Percentiles rank a stretch among this genome's conserved stretches.
These are phyloP conservation scores for Galeopterus variegatus DNA, from an alignment of 2,113 vertebrate species.

Conservation along the genomic window DNA sequence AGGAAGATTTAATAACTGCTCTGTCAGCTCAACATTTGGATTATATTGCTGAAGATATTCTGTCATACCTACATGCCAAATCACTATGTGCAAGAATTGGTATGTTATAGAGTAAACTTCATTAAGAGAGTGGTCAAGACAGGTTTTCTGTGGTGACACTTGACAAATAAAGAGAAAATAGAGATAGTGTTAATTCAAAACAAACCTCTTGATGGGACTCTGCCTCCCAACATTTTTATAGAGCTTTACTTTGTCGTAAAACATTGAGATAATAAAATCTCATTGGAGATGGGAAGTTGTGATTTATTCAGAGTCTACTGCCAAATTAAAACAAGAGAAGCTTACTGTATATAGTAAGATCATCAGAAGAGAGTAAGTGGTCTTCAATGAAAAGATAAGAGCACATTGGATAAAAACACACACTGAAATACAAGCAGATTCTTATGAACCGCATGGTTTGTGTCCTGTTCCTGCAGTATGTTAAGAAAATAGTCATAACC, in stretches of 20 bases:
- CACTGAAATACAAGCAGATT: constrained; percentile 87
- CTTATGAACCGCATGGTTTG: constrained; percentile 87
- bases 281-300: background rate
- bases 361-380: constrained; percentile 26
- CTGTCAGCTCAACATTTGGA: constrained; percentile 80
- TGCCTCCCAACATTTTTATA: background rate
- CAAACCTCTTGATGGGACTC: background rate
- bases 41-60: background rate
- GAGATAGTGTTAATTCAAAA: background rate
- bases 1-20: constrained; percentile 89
- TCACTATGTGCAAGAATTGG: background rate
- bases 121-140: background rate
- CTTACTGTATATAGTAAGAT: constrained; percentile 26
- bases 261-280: constrained; percentile 24
- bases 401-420: constrained; percentile 83
- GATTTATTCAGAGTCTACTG: background rate
- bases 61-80: background rate
- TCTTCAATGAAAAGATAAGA: constrained; percentile 78
- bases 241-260: constrained; percentile 28
- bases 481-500: constrained; percentile 87
- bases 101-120: background rate
- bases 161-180: background rate
- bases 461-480: constrained; percentile 87
- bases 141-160: background rate
- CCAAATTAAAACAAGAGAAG: constrained; percentile 67